These are phyloP conservation scores for Drosophila meridionalis DNA, from an alignment of 2,888 invertebrate species.

Conservation along the genomic window DNA sequence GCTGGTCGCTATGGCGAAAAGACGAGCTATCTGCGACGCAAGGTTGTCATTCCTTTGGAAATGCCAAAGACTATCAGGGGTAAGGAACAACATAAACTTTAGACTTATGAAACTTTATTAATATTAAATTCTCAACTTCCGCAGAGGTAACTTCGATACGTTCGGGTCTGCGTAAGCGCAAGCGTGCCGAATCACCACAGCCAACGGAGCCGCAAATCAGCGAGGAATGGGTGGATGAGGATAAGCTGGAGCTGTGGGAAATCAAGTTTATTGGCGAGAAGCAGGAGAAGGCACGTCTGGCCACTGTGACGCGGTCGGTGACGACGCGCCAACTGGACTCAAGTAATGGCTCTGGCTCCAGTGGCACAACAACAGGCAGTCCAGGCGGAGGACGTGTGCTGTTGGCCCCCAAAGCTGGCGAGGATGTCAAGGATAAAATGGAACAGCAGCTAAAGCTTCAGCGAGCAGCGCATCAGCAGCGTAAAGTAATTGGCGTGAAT, in stretches of 20 bases:
- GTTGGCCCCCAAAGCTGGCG: slow-evolving; percentile 85
- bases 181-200: slow-evolving; percentile 96
- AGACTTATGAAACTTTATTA: background rate
- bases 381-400: slow-evolving; percentile 59
- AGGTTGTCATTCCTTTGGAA: slow-evolving; percentile 97
- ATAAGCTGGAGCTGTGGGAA: slow-evolving; percentile 98
- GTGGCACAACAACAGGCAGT: slow-evolving; percentile 72
- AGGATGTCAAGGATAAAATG: slow-evolving; percentile 95
- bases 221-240: slow-evolving; percentile 98
- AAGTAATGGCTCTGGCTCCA: slow-evolving; percentile 57
- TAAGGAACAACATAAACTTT: slow-evolving; percentile 73
- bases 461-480: slow-evolving; percentile 94
- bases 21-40: slow-evolving; percentile 96
- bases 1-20: slow-evolving; percentile 94
- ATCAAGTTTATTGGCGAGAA: slow-evolving; percentile 96
- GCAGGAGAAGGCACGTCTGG: slow-evolving; percentile 87
- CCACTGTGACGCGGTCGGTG: slow-evolving; percentile 87
- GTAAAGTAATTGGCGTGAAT: slow-evolving; percentile 87
- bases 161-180: slow-evolving; percentile 96
- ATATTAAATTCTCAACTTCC: background rate
- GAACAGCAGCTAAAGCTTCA: slow-evolving; percentile 95
- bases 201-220: slow-evolving; percentile 97
- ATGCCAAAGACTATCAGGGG: slow-evolving; percentile 95
- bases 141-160: slow-evolving; percentile 96
- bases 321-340: slow-evolving; percentile 90